Percentiles rank a stretch among this genome's conserved stretches.
Evolutionary conservation across 2,797 vertebrate species (phyloP).

Genomic region (Discoglossus pictus): DNA sequence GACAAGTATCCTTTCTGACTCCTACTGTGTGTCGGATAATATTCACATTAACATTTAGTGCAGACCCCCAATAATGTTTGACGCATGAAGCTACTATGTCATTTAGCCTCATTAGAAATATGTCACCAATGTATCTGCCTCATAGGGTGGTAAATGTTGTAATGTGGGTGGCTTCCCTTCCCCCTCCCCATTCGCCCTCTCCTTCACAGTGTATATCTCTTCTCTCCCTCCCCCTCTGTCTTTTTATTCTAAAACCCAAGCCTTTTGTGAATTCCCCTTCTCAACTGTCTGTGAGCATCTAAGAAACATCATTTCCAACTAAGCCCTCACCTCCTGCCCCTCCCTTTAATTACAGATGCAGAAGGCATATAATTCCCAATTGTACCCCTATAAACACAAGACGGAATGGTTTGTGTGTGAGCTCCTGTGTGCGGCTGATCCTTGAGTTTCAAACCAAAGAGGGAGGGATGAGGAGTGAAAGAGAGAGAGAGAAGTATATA

Average conservation of each 20-base stretch:
- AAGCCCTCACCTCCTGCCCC: conserved; percentile 46
- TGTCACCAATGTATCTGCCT: too few species aligned
- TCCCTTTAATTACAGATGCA: conserved; percentile 50
- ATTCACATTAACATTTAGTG: too few species aligned
- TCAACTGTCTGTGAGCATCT: conserved; percentile 33
- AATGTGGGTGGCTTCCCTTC: conserved; percentile 26
- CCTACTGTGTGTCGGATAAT: too few species aligned
- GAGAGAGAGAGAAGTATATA: conserved; percentile 32
- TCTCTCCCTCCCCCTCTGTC: neutral
- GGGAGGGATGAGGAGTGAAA: conserved; percentile 21
- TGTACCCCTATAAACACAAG: conserved; percentile 47
- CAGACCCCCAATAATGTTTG: too few species aligned
- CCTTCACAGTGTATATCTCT: too few species aligned
- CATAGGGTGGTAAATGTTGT: neutral
- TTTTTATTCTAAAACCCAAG: conserved; percentile 4
- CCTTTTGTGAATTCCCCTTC: conserved; percentile 37
- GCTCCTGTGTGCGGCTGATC: conserved; percentile 39
- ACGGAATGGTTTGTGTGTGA: conserved; percentile 41
- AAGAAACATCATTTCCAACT: conserved; percentile 34
- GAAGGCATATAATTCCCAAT: conserved; percentile 50
- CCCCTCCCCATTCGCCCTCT: neutral
- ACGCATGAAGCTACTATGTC: too few species aligned
- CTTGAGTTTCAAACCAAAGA: conserved; percentile 43
- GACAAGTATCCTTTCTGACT: too few species aligned
- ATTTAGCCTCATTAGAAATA: too few species aligned